Evolutionary conservation across 2,797 vertebrate genomes (phyloP), one percentile per base, ranked within the genome.

Genomic region (Phoxinus dragarum): DNA sequence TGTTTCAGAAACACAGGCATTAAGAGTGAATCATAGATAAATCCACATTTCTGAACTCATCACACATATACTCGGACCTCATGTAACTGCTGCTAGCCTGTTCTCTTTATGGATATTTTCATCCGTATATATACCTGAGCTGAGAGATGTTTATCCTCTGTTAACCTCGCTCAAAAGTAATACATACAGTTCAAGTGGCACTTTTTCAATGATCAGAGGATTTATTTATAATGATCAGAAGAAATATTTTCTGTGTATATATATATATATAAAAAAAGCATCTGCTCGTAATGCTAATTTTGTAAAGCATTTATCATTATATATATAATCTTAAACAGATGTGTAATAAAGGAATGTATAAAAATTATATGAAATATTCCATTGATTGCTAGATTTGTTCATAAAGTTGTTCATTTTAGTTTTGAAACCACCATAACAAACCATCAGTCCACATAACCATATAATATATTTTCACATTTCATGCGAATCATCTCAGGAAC

Each of bases 61-160:
- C 19, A 64, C 81, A 19, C 19, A 64, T 44, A 81, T 61, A 44
- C 68, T 75, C 36, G 59, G 66, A 78, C 54, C 69, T 78, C 42
- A 69, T 69, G n/a, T 88, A 79, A 79, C 34, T 75, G 86, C 88
- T 88, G 81, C 81, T 84, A 87, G 52, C 16, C 42, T 76, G 2
- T 66, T 6, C 36, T 61, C 19, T 64, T 21, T 47, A 66, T 21
- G 38, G 38, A 40, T 61, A 10, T 59, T 42, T 64, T 44, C 14
- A 79, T 64, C n/a, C 2, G 1, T 44, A 64, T 4, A 64, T 59
- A 40, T 27, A 6, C 14, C 38, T 6, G 16, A 80, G 11, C 42
- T 49, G 27, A 80, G 77, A 67, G 19, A 10, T 64, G 31, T 47
- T 5, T 6, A 31, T 31, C n/a, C 27, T 66, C 27, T 66, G 17